Evolutionary conservation across 2,888 invertebrate species (phyloP).

Genomic region (Amiota mariae): DNA sequence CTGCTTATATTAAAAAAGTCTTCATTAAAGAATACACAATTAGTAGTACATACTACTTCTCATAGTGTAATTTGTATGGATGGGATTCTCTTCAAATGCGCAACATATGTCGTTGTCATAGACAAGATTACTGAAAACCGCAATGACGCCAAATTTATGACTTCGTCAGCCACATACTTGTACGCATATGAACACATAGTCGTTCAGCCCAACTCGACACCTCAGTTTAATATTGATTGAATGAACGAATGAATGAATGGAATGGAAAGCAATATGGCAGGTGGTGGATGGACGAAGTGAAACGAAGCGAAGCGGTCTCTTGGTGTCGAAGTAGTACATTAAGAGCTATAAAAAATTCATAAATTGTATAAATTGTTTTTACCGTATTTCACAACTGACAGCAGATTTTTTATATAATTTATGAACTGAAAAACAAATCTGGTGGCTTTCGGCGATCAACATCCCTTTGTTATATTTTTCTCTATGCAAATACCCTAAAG

Average conservation of each 20-base stretch:
- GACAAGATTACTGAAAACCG: not conserved
- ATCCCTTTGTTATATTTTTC: not conserved
- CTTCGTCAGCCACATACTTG: not conserved
- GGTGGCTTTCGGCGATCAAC: not conserved
- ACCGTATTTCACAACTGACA: slow-evolving; percentile 2
- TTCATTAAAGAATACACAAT: too few species aligned
- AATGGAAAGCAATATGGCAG: too few species aligned
- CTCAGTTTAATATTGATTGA: too few species aligned
- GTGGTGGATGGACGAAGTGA: too few species aligned
- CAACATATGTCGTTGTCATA: slow-evolving; percentile 20
- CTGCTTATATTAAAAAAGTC: too few species aligned
- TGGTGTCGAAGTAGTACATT: slow-evolving; percentile 6
- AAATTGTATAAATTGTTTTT: slow-evolving; percentile 14
- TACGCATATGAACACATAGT: not conserved
- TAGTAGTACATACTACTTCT: too few species aligned
- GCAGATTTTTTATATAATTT: slow-evolving; percentile 18
- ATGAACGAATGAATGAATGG: too few species aligned
- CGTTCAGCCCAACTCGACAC: too few species aligned
- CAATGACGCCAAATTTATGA: slow-evolving; percentile 15
- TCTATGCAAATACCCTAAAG: not conserved
- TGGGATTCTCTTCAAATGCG: slow-evolving; percentile 9
- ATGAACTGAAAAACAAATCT: slow-evolving; percentile 19
- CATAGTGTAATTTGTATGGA: too few species aligned
- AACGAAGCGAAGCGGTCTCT: not conserved
- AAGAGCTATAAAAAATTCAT: slow-evolving; percentile 17